Conservation (phyloP, 1,140 invertebrate species). For the Procambarus virginalis region DNA sequence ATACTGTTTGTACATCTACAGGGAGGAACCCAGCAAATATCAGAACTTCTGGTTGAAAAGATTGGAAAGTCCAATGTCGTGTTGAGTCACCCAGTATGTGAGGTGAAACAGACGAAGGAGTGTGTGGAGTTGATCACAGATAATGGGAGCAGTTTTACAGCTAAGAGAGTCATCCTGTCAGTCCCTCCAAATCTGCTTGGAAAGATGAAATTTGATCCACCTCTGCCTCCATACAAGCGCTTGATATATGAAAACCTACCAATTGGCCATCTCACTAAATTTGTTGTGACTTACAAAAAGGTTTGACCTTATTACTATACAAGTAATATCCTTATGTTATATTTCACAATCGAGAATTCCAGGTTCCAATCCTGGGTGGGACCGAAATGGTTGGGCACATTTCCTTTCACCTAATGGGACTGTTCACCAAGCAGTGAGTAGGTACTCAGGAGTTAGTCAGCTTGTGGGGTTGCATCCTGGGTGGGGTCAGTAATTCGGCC, state of each 20-base stretch:
- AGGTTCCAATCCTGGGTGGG: too few relatives aligned
- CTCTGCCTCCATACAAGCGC: slow-evolving; percentile 72
- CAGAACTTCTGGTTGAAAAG: slow-evolving; percentile 28
- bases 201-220: slow-evolving; percentile 73
- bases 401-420: too few relatives aligned
- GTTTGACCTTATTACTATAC: slow-evolving; percentile 68
- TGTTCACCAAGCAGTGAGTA: too few relatives aligned
- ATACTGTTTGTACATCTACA: slow-evolving; percentile 44
- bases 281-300: slow-evolving; percentile 74
- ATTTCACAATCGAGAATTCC: too few relatives aligned
- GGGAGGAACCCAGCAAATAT: slow-evolving; percentile 75
- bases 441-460: too few relatives aligned
- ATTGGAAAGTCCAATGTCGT: slow-evolving; percentile 72
- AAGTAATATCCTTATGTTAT: too few relatives aligned
- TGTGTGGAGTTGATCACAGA: not conserved
- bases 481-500: too few relatives aligned
- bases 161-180: not conserved
- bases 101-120: slow-evolving; percentile 72
- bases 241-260: slow-evolving; percentile 73
- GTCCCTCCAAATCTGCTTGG: slow-evolving; percentile 17
- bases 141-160: not conserved
- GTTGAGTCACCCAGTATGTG: slow-evolving; percentile 72
- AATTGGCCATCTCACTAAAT: slow-evolving; percentile 74
- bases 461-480: too few relatives aligned
- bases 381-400: too few relatives aligned